Evolutionary conservation across 2,888 invertebrate species (phyloP).

Genomic region (Drosophila recens): DNA sequence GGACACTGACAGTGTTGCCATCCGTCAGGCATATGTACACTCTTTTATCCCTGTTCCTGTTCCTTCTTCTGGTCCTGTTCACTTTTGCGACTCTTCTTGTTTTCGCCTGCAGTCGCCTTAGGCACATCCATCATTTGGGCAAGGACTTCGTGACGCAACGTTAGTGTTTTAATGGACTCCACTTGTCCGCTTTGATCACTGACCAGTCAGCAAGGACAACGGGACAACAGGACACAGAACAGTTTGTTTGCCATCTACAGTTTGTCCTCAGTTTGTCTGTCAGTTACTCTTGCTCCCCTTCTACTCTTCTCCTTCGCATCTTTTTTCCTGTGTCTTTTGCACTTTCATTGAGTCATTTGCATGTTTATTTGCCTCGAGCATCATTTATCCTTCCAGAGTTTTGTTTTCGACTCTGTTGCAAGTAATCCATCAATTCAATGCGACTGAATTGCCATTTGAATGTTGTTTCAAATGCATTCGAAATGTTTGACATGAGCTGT

Average conservation of each 20-base stretch:
- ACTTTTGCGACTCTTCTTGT: conserved; percentile 53
- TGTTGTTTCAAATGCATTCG: background rate
- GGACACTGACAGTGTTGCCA: conserved; percentile 26
- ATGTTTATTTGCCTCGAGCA: conserved; percentile 57
- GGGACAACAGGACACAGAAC: background rate
- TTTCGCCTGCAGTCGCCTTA: conserved; percentile 65
- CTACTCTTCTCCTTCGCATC: background rate
- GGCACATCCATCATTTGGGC: conserved; percentile 78
- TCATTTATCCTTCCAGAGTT: conserved; percentile 38
- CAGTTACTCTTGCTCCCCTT: conserved; percentile 3
- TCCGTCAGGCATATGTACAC: conserved; percentile 43
- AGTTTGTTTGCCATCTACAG: conserved; percentile 58
- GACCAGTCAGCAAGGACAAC: conserved; percentile 27
- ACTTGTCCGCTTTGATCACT: conserved; percentile 80
- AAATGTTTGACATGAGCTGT: background rate
- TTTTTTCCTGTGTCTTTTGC: conserved; percentile 40
- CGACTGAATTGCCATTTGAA: background rate
- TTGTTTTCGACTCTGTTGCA: background rate
- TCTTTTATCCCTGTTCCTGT: conserved; percentile 31
- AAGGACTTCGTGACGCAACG: conserved; percentile 67
- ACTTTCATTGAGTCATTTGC: conserved; percentile 69
- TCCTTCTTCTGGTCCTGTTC: conserved; percentile 16
- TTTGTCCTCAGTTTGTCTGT: conserved; percentile 25
- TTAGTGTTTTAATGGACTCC: conserved; percentile 82
- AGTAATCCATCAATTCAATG: conserved; percentile 17